Evolutionary conservation across 2,888 invertebrate genomes (phyloP).

Genomic region (Pyrrhosoma nymphula): DNA sequence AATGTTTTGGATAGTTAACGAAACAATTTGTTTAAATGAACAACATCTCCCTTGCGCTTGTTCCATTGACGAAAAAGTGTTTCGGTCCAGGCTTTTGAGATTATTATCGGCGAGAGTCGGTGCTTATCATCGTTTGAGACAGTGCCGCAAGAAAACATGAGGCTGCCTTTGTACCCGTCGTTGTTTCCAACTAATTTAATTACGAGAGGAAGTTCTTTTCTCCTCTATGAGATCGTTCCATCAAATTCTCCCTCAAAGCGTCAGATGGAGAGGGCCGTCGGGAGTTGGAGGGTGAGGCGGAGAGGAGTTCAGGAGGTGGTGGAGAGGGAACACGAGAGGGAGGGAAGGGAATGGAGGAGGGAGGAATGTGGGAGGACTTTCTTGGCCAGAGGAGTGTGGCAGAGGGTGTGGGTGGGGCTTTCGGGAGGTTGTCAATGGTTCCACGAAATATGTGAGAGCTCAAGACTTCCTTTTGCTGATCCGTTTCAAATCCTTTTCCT

Average conservation of each 20-base stretch:
- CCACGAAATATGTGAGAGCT: conserved; percentile 48
- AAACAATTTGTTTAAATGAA: neutral
- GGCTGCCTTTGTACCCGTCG: neutral
- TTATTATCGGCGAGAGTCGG: neutral
- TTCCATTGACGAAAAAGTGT: neutral
- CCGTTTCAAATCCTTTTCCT: conserved; percentile 41
- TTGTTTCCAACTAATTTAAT: conserved; percentile 14
- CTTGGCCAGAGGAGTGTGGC: neutral
- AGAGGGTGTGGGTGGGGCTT: neutral
- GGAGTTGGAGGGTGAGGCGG: neutral
- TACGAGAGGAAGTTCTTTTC: neutral
- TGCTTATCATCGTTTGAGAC: neutral
- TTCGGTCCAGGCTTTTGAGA: neutral
- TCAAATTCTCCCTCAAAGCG: conserved; percentile 10
- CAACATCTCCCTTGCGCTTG: neutral
- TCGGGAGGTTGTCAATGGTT: neutral
- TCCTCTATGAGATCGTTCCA: neutral
- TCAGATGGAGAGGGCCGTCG: too few relatives aligned
- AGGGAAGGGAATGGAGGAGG: neutral
- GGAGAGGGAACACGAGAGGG: neutral
- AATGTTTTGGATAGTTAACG: neutral
- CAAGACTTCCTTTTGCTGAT: conserved; percentile 15
- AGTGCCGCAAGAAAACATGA: neutral
- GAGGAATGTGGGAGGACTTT: neutral
- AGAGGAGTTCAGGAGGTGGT: neutral